These are phyloP conservation scores for Gephyroberyx darwinii DNA, from an alignment of 2,797 vertebrate genomes.

Conservation along the genomic window DNA sequence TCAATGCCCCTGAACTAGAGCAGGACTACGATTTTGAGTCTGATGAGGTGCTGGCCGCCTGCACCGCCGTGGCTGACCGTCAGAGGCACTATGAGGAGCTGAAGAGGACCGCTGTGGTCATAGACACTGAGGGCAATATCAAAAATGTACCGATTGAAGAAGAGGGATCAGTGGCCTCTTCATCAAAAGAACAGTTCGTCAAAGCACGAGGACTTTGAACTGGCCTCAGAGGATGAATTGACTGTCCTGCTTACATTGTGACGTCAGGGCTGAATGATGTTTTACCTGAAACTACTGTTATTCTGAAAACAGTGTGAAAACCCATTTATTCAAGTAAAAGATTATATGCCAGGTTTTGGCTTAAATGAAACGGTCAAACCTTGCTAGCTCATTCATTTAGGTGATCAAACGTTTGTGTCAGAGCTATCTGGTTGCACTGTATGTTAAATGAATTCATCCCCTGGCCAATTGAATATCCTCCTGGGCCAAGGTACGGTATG, in stretches of 20 bases:
- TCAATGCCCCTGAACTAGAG: conserved; percentile 82
- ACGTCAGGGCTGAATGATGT: neutral
- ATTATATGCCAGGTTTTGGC: neutral
- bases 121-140: conserved; percentile 77
- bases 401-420: too few relatives aligned
- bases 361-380: too few relatives aligned
- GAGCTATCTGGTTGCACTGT: too few relatives aligned
- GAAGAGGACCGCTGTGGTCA: conserved; percentile 82
- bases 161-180: conserved; percentile 52
- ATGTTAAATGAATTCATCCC: too few relatives aligned
- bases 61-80: conserved; percentile 90
- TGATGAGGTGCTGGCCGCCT: conserved; percentile 93
- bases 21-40: conserved; percentile 97
- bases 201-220: conserved; percentile 83
- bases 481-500: too few relatives aligned
- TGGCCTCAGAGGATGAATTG: neutral
- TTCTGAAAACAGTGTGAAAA: neutral
- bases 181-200: conserved; percentile 83
- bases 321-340: neutral
- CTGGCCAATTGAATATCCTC: too few relatives aligned
- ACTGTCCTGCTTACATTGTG: neutral
- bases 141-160: conserved; percentile 51
- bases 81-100: conserved; percentile 82
- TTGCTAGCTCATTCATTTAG: too few relatives aligned
- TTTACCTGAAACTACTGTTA: conserved; percentile 17